Percentiles rank a stretch among this genome's conserved stretches.
phyloP scores from a whole-genome alignment of 2,797 vertebrate genomes.

The Miichthys miiuy region DNA sequence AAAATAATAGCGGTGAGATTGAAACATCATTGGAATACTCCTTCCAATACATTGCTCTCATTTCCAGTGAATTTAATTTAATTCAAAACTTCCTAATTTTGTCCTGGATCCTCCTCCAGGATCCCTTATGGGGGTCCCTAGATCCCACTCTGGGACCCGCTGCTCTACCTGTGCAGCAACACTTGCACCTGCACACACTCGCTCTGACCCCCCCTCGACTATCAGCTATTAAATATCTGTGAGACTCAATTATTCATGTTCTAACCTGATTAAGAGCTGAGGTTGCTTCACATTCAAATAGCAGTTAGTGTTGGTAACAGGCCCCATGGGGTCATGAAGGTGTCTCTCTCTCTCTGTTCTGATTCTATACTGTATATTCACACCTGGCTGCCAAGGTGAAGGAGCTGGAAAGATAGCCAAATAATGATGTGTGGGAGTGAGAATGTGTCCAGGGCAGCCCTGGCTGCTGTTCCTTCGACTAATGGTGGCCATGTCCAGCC shows the following conservation, averaged over 20 bases:
- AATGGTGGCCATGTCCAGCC: conserved; percentile 70
- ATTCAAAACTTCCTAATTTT: conserved; percentile 19
- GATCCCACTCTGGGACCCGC: conserved; percentile 26
- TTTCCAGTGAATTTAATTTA: conserved; percentile 15
- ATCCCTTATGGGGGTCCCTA: conserved; percentile 21
- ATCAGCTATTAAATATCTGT: conserved; percentile 17
- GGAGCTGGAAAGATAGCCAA: conserved; percentile 47
- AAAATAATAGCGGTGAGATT: conserved; percentile 14
- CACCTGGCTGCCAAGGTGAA: conserved; percentile 69
- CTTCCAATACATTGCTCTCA: not conserved
- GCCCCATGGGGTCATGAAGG: conserved; percentile 44
- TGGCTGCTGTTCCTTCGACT: conserved; percentile 61
- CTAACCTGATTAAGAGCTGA: conserved; percentile 50
- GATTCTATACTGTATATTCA: conserved; percentile 55
- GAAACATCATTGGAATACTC: conserved; percentile 12
- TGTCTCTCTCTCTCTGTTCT: not conserved
- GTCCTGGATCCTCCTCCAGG: conserved; percentile 25
- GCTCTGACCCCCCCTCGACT: not conserved
- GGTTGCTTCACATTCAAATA: conserved; percentile 64
- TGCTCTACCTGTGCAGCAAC: conserved; percentile 40
- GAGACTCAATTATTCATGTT: conserved; percentile 60
- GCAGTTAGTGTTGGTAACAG: conserved; percentile 63
- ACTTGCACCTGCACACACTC: not conserved
- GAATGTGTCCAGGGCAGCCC: conserved; percentile 60
- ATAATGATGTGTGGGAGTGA: conserved; percentile 73